Evolutionary conservation across 1,140 invertebrate genomes (phyloP), one percentile per base, ranked within the genome.

Genomic region (Contarinia nasturtii): DNA sequence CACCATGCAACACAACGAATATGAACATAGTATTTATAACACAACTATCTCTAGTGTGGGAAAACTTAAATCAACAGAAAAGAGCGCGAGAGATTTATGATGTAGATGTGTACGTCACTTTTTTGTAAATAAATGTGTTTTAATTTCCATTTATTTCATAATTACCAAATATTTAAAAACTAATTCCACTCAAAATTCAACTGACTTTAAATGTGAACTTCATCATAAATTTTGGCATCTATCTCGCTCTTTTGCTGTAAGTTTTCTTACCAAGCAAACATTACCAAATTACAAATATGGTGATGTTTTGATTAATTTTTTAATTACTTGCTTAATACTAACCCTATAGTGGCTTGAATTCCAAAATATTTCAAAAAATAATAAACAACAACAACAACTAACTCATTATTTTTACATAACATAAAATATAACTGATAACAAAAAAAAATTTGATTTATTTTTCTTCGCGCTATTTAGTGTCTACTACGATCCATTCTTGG

Each of bases 401-500:
- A n/a, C n/a, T n/a, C n/a, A n/a, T n/a, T n/a, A n/a, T n/a, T n/a
- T 36, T 41, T 33, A 12, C 22, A 42, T 50, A 37, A 33, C 40
- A 45, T 50, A 41, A 45, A 20, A 12, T 18, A n/a, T n/a, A 0
- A 45, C 14, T 47, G 21, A 43, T 19, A 46, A 37, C 42, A 17
- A 48, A 48, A 38, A 18, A 15, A 22, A 43, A 33, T 44, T 50
- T 50, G 11, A 47, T 46, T 18, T 54, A 50, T 46, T 50, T 45
- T 54, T 56, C 57, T 65, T 66, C 65, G 63, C 58, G 59, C 67
- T 67, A 69, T 66, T 61, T 72, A 86, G 87, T 67, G 80, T 93
- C 52, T 93, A 92, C 75, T 93, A 91, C 74, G 90, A 95, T 75
- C 89, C 87, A 55, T 91, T 91, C 75, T 69, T 92, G 74, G 85